These are phyloP conservation scores for Hystrix brachyura DNA, from an alignment of 2,113 vertebrate species.

Conservation along the genomic window DNA sequence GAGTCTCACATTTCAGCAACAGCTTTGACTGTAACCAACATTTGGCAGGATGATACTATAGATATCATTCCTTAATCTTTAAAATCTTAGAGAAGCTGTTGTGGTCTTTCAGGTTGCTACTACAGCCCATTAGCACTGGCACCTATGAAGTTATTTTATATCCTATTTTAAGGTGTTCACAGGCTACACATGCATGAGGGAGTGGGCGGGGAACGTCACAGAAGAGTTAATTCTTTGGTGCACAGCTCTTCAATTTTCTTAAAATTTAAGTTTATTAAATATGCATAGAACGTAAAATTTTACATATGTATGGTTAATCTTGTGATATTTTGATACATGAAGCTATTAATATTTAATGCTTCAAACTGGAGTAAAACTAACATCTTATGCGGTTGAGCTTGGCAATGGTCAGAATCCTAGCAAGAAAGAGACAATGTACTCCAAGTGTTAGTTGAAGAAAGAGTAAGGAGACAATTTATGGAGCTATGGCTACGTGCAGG, in stretches of 20 bases:
- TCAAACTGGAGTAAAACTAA: neutral
- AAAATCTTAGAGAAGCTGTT: neutral
- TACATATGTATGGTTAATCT: neutral
- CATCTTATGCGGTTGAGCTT: neutral
- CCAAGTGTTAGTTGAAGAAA: neutral
- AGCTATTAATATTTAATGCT: neutral
- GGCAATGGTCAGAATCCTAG: neutral
- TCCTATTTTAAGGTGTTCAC: neutral
- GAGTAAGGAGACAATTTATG: neutral
- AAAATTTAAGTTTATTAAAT: neutral
- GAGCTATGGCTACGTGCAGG: neutral
- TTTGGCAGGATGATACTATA: neutral
- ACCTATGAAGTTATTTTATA: neutral
- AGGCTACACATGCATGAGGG: neutral
- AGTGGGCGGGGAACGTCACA: neutral
- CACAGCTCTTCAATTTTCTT: neutral
- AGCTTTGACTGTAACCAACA: neutral
- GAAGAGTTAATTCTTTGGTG: neutral
- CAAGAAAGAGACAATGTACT: neutral
- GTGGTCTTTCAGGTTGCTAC: neutral
- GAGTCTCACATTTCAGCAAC: neutral
- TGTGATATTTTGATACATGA: neutral
- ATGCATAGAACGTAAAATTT: neutral
- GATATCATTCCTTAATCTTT: neutral
- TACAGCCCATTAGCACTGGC: neutral